phyloP scores from a whole-genome alignment of 2,888 invertebrate species.

The Plebejus melissa region DNA sequence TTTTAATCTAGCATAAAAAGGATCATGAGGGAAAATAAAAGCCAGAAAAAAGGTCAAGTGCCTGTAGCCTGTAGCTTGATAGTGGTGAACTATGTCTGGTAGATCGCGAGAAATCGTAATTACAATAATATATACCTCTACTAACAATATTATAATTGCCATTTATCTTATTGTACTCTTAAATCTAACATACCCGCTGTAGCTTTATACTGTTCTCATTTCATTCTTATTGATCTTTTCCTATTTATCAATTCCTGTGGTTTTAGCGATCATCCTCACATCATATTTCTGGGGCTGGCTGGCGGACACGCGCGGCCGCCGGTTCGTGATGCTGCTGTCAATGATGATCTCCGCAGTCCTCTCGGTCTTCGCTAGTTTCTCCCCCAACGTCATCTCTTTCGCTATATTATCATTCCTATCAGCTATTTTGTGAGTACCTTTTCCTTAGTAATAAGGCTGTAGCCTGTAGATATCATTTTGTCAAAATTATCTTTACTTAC shows the following conservation, averaged over 20 bases:
- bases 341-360: conserved; percentile 74
- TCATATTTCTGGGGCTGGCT: conserved; percentile 89
- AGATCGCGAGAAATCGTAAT: too few relatives aligned
- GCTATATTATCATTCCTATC: conserved; percentile 81
- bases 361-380: conserved; percentile 78
- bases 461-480: background rate
- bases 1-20: too few relatives aligned
- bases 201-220: too few relatives aligned
- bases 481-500: background rate
- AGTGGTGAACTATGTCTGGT: too few relatives aligned
- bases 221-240: too few relatives aligned
- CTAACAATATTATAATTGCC: too few relatives aligned
- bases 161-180: too few relatives aligned
- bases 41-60: too few relatives aligned
- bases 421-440: conserved; percentile 78
- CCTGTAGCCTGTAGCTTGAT: too few relatives aligned
- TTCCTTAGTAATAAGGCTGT: background rate
- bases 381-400: conserved; percentile 79
- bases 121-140: too few relatives aligned
- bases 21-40: too few relatives aligned
- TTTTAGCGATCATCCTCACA: conserved; percentile 83
- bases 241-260: background rate
- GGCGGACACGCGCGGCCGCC: conserved; percentile 86
- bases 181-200: too few relatives aligned
- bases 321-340: conserved; percentile 75